Base-by-base conservation (phyloP, 2,113 vertebrate species). In the Puntigrus tetrazona region DNA sequence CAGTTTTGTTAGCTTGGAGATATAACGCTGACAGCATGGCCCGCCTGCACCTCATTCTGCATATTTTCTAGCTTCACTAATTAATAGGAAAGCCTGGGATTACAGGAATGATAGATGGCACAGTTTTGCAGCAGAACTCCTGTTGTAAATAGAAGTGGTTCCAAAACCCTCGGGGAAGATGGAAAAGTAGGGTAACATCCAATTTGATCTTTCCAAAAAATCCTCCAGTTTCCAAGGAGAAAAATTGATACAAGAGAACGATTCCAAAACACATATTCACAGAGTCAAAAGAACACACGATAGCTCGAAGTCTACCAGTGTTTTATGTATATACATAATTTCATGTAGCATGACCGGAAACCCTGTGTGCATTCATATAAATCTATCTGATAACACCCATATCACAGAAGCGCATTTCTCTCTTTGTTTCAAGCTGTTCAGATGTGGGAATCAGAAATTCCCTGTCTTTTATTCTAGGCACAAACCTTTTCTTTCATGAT, bases 401-500 rank as follows among this genome's bases (percentile, higher is more conserved):
- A 43, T 20, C 22, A 25, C 16, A 22, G 63, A 81, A 70, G 7
- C 70, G 65, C 65, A 50, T 43, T 75, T 50, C 85, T 69, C 81
- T 84, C 81, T 41, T 45, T 89, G 86, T 89, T 84, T 88, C 85
- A 85, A 90, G 88, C 82, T 91, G 86, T 87, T 91, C 87, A 87
- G 87, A 87, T 63, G 31, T 63, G 59, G 83, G 86, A 84, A 74
- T 81, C 87, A 81, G 63, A 87, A 86, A 91, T 84, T 90, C 85
- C 69, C 77, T 88, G 78, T 88, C 55, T 86, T 94, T 93, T 92
- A 90, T 93, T 92, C 88, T 83, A 72, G 90, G 87, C 89, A 90
- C 89, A 93, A 91, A 93, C 91, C 91, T 89, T n/a, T 89, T 90
- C 85, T 91, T 93, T 93, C 92, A 92, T 92, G 89, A 92, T 87